These are phyloP conservation scores for Corapipo altera DNA, from an alignment of 2,113 vertebrate species.

Conservation along the genomic window DNA sequence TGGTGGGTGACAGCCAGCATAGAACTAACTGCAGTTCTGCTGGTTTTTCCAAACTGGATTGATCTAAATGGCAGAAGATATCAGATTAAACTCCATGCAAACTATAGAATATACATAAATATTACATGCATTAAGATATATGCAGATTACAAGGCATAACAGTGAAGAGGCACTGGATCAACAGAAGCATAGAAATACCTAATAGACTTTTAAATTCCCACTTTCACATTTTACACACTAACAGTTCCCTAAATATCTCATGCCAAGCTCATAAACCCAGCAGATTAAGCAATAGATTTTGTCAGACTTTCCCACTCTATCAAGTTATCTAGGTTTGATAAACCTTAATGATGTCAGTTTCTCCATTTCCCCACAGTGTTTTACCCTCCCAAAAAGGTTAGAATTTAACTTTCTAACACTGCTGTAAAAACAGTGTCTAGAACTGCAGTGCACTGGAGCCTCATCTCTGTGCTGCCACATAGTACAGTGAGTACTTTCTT, in stretches of 20 bases:
- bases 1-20: background rate
- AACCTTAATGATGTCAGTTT: background rate
- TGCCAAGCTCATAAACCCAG: background rate
- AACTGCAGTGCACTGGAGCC: accelerated
- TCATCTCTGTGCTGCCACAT: background rate
- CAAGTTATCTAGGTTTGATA: background rate
- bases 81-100: background rate
- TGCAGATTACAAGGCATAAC: background rate
- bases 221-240: background rate
- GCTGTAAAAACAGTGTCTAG: background rate
- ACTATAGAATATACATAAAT: background rate
- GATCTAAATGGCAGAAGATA: background rate
- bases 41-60: background rate
- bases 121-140: background rate
- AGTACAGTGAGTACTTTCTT: background rate
- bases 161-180: background rate
- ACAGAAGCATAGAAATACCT: background rate
- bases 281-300: background rate
- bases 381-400: background rate
- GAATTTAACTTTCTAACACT: background rate
- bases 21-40: background rate
- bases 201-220: background rate
- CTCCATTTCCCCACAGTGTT: background rate
- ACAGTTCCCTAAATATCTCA: background rate
- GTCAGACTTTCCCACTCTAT: background rate